Base-by-base conservation (phyloP, 2,113 vertebrate genomes). In the Psettodes erumei region DNA sequence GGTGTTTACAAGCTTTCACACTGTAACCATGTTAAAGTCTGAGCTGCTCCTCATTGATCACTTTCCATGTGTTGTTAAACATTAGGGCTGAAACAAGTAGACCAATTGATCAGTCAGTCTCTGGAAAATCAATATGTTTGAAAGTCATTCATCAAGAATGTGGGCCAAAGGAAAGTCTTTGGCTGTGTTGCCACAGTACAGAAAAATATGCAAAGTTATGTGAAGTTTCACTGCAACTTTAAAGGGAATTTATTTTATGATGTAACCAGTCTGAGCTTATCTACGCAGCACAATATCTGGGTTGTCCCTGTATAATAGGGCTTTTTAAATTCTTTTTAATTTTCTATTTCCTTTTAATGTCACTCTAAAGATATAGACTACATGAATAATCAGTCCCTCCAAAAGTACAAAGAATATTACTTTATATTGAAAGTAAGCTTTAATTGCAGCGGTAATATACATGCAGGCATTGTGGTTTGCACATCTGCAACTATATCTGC, bases 1-100 rank as follows among this genome's bases (percentile, higher is more conserved):
- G 70, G 35, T 79, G 27, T 72, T 83, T 55, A 74, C 33, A 16
- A 61, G 58, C 53, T 48, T 73, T 82, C 35, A 63, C 45, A 48
- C 13, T 60, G 33, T 62, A 47, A 77, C 70, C 40, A 45, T 47
- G 32, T 56, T 16, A 33, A 71, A 48, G 28, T 77, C n/a, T 30
- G 58, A 27, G 18, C 35, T 16, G 63, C 33, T 8, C 28, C 37
- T 58, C 5, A 15, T 51, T 19, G 23, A 43, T 43, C 42, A 50
- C 33, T 43, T 33, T 33, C 6, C 27, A 2, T 48, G 18, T 68
- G 35, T 18, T 45, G n/a, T 27, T 21, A 6, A n/a, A 45, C 32
- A 25, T 42, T 4, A 27, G 15, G 50, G 54, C 25, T 25, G 42
- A 48, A 75, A 32, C 1, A 30, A 40, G 3, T 43, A 2, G 1